phyloP scores from a whole-genome alignment of 2,797 vertebrate species.

The Anas georgica region DNA sequence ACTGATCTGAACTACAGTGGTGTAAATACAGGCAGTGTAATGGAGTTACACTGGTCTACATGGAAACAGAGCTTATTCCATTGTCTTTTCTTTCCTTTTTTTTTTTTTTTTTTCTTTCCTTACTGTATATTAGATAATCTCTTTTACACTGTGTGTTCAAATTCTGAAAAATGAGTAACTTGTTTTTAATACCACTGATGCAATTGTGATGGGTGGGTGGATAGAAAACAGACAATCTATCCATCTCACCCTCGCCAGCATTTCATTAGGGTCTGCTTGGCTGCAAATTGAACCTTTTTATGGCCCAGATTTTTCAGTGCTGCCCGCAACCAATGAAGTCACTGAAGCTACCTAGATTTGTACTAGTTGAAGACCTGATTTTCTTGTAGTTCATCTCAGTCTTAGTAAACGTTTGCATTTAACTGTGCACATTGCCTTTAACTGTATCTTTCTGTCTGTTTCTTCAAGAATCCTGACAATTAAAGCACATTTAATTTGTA shows the following conservation, averaged over 20 bases:
- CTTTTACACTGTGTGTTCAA: background rate
- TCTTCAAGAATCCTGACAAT: background rate
- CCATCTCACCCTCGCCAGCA: background rate
- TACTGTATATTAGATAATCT: background rate
- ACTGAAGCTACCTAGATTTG: background rate
- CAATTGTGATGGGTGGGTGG: constrained; percentile 1
- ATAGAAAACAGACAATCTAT: constrained; percentile 4
- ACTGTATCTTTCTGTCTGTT: background rate
- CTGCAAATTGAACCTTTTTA: background rate
- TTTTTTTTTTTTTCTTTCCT: background rate
- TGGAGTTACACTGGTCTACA: background rate
- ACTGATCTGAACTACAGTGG: background rate
- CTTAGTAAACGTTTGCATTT: background rate
- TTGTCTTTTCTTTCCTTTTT: background rate
- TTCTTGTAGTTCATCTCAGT: background rate
- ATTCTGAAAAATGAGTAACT: constrained; percentile 16
- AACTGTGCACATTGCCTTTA: background rate
- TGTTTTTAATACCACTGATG: constrained; percentile 10
- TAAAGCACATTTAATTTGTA: background rate
- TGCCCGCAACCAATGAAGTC: background rate
- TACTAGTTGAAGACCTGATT: background rate
- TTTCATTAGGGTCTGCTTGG: background rate
- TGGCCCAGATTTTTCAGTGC: background rate
- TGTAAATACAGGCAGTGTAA: background rate
- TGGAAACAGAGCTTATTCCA: background rate